phyloP scores from a whole-genome alignment of 2,888 invertebrate genomes.

The Ethmia dodecea region DNA sequence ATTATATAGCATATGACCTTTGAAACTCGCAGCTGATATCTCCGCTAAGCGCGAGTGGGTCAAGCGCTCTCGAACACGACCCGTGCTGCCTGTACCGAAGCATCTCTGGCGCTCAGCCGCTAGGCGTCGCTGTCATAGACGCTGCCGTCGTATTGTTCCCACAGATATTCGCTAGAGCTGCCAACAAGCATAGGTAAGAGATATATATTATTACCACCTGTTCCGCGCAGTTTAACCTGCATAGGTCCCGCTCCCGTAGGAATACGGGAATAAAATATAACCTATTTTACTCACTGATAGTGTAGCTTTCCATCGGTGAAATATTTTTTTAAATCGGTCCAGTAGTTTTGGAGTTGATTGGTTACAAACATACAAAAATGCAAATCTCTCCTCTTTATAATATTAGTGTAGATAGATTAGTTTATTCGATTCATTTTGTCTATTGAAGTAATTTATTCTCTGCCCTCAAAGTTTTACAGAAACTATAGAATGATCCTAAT shows the following conservation, averaged over 20 bases:
- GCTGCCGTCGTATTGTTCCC: slow-evolving; percentile 95
- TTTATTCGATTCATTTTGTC: no score
- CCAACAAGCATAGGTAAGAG: slow-evolving; percentile 90
- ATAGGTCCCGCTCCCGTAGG: not conserved
- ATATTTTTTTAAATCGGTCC: no score
- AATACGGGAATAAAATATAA: no score
- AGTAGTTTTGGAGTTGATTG: no score
- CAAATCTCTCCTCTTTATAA: no score
- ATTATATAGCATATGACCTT: slow-evolving; percentile 7
- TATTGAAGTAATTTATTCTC: no score
- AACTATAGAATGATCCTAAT: no score
- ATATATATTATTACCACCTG: not conserved
- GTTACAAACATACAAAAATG: no score
- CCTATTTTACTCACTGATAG: no score
- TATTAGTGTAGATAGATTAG: no score
- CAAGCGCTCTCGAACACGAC: slow-evolving; percentile 98
- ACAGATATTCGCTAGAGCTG: slow-evolving; percentile 94
- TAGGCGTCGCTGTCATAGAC: slow-evolving; percentile 98
- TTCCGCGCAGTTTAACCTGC: not conserved
- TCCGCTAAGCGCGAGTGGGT: slow-evolving; percentile 95
- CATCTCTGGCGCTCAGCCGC: slow-evolving; percentile 79
- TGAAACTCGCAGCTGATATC: slow-evolving; percentile 86
- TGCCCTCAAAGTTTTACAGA: no score
- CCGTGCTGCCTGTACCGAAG: slow-evolving; percentile 92
- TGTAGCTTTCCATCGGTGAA: no score